These are phyloP conservation scores for Loriculus beryllinus DNA, from an alignment of 2,797 vertebrate species.

Conservation along the genomic window DNA sequence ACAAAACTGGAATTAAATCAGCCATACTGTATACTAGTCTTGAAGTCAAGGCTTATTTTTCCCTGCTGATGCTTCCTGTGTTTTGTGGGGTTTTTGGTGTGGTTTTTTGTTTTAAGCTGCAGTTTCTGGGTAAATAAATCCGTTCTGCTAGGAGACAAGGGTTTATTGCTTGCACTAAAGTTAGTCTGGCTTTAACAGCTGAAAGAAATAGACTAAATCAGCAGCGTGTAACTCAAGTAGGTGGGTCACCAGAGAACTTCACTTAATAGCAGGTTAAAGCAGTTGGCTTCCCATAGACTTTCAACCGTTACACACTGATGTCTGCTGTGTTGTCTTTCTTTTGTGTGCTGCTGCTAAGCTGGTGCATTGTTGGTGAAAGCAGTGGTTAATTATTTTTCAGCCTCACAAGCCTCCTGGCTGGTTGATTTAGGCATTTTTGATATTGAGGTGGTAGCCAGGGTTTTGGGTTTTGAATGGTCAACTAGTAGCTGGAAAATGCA, in stretches of 20 bases:
- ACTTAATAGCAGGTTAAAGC: not conserved
- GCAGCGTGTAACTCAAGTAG: not conserved
- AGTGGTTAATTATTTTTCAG: not conserved
- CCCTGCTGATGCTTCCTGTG: not conserved
- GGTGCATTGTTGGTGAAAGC: not conserved
- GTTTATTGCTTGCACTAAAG: not conserved
- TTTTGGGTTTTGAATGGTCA: not conserved
- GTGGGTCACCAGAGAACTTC: not conserved
- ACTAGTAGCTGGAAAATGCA: not conserved
- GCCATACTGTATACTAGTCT: not conserved
- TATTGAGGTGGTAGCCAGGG: not conserved
- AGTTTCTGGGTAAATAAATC: not conserved
- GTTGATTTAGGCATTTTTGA: not conserved
- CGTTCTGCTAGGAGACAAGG: not conserved
- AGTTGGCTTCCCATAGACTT: not conserved
- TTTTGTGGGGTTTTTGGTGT: not conserved
- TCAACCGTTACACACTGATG: rapidly evolving
- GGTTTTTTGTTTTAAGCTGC: not conserved
- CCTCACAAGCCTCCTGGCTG: not conserved
- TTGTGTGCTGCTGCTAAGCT: not conserved
- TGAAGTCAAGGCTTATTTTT: not conserved
- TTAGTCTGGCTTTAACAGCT: not conserved
- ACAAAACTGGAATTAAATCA: not conserved
- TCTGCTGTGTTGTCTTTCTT: not conserved
- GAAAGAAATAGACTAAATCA: not conserved